Percentiles rank a stretch among this genome's conserved stretches.
These are phyloP conservation scores for Muscidifurax raptorellus DNA, from an alignment of 1,140 invertebrate species.

Conservation along the genomic window DNA sequence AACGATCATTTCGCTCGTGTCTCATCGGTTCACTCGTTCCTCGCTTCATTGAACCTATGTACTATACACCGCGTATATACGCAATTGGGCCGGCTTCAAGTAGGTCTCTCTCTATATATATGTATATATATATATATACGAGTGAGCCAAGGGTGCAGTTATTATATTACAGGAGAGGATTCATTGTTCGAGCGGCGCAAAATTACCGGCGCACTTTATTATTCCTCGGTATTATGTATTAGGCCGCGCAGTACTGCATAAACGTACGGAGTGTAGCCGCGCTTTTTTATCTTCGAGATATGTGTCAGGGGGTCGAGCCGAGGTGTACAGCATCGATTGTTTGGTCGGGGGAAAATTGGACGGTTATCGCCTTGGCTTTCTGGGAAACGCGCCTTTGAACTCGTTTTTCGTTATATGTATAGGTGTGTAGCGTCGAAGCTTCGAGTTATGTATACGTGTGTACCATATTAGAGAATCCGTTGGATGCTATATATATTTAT, in stretches of 20 bases:
- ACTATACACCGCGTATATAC: background rate
- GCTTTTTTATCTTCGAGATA: background rate
- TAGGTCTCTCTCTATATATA: background rate
- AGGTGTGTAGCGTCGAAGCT: background rate
- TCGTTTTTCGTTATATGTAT: background rate
- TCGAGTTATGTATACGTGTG: background rate
- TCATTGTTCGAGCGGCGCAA: background rate
- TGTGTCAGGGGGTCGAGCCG: background rate
- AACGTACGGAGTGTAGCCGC: background rate
- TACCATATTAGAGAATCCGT: too few relatives aligned
- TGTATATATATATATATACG: background rate
- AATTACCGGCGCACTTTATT: background rate
- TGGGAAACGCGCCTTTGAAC: background rate
- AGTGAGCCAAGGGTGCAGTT: background rate
- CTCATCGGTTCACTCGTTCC: background rate
- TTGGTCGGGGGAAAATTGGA: background rate
- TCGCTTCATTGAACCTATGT: background rate
- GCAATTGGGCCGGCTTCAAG: slow-evolving; percentile 9
- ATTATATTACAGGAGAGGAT: background rate
- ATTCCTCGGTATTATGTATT: background rate
- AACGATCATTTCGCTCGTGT: background rate
- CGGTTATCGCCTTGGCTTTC: background rate
- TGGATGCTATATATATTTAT: too few relatives aligned
- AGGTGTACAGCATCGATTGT: background rate
- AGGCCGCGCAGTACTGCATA: too few relatives aligned